A percentile compares a stretch with the other conserved stretches of the same genome.
phyloP scores from a whole-genome alignment of 2,797 vertebrate species.

The Fratercula arctica region DNA sequence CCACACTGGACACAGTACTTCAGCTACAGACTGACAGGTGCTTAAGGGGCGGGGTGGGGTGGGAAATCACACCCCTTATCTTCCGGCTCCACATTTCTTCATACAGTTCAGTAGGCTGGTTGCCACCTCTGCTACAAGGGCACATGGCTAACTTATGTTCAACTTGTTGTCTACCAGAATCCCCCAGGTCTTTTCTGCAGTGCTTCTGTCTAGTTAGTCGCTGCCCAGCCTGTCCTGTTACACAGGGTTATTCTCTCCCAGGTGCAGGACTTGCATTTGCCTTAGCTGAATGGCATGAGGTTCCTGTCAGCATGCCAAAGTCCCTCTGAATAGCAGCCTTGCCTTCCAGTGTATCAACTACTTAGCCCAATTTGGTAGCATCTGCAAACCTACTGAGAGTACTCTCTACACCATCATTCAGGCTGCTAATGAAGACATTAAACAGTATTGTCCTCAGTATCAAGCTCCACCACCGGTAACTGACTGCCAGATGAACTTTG shows the following conservation, averaged over 20 bases:
- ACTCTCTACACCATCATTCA: neutral
- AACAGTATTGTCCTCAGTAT: neutral
- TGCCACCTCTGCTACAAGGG: neutral
- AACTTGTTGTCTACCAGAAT: neutral
- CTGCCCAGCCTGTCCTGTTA: neutral
- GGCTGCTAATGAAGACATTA: neutral
- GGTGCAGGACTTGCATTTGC: neutral
- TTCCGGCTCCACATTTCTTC: neutral
- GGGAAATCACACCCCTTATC: neutral
- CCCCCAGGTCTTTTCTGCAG: neutral
- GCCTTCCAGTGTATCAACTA: neutral
- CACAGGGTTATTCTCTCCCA: neutral
- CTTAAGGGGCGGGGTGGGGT: neutral
- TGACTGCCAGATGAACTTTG: neutral
- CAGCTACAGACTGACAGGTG: neutral
- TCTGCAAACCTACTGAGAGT: neutral
- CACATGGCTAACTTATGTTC: accelerated
- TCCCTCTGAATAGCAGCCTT: neutral
- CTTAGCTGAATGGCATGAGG: neutral
- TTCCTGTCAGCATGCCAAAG: neutral
- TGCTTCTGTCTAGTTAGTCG: neutral
- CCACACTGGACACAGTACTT: neutral
- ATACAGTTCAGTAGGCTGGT: neutral
- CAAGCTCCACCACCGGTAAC: neutral
- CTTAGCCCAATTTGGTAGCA: neutral